Conservation (phyloP, 2,797 vertebrate species). For the Hippoglossus hippoglossus region DNA sequence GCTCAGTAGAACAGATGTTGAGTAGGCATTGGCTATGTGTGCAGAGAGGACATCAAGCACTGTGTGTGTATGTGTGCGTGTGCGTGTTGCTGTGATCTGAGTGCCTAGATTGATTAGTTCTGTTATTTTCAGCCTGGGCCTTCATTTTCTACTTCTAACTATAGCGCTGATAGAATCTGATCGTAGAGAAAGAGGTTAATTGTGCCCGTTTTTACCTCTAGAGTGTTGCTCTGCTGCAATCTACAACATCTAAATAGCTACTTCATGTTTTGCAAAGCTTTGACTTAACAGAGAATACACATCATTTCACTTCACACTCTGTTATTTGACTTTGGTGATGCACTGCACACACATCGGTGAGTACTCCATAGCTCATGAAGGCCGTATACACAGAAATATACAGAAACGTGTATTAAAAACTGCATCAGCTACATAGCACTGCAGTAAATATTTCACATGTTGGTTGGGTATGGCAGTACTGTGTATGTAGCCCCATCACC, state of each 20-base stretch:
- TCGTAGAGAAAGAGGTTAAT: background rate
- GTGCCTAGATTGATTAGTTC: constrained; percentile 1
- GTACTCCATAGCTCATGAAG: no score
- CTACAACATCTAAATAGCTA: constrained; percentile 13
- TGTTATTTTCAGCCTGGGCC: constrained; percentile 18
- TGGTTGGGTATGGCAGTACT: no score
- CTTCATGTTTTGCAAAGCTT: background rate
- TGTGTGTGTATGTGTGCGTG: constrained; percentile 7
- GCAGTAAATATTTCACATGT: background rate
- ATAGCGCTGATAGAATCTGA: background rate
- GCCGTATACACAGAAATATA: background rate
- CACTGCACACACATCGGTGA: no score
- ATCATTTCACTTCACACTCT: no score
- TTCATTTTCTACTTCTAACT: background rate
- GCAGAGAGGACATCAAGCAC: constrained; percentile 17
- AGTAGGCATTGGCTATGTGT: constrained; percentile 6
- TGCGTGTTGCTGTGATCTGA: constrained; percentile 1
- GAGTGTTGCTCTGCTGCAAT: background rate
- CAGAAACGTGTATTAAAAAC: no score
- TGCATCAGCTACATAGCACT: background rate
- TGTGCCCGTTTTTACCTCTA: background rate
- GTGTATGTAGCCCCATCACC: no score
- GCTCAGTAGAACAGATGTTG: constrained; percentile 25
- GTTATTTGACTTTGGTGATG: no score
- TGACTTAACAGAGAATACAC: background rate